Evolutionary conservation across 1,140 invertebrate species (phyloP).

Genomic region (Solen grandis): DNA sequence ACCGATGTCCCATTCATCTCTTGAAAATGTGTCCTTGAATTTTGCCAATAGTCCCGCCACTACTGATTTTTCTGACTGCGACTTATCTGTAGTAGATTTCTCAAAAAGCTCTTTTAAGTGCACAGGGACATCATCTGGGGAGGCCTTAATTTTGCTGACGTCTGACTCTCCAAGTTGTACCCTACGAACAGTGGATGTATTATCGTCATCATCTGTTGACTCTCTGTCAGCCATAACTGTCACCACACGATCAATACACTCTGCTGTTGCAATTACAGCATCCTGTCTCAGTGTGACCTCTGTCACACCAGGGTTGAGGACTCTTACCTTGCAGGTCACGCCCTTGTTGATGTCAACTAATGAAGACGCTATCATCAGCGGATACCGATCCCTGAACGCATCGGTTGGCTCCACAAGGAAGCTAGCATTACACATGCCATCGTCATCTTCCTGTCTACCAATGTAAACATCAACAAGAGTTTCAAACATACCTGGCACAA

Average conservation of each 20-base stretch:
- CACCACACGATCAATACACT: not conserved
- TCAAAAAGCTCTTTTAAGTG: no score
- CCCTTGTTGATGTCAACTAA: slow-evolving; percentile 16
- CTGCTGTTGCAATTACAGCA: not conserved
- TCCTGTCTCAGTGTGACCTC: not conserved
- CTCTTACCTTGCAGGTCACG: slow-evolving; percentile 1
- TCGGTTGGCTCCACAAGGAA: slow-evolving; percentile 3
- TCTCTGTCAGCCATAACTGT: not conserved
- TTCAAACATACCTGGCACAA: not conserved
- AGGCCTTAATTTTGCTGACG: no score
- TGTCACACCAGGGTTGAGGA: slow-evolving; percentile 9
- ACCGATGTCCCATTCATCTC: slow-evolving; percentile 31
- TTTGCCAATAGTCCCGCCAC: no score
- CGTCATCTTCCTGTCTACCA: not conserved
- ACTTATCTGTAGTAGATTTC: not conserved
- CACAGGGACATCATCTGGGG: no score
- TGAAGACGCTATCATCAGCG: not conserved
- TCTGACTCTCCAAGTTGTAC: no score
- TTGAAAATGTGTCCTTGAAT: slow-evolving; percentile 40
- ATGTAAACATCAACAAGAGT: slow-evolving; percentile 6
- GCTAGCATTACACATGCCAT: not conserved
- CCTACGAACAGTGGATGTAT: no score
- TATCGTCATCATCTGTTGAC: not conserved
- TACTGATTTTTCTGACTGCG: not conserved
- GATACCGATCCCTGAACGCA: slow-evolving; percentile 3